Conservation (phyloP, 2,797 vertebrate genomes). For the Rallus crepitans region DNA sequence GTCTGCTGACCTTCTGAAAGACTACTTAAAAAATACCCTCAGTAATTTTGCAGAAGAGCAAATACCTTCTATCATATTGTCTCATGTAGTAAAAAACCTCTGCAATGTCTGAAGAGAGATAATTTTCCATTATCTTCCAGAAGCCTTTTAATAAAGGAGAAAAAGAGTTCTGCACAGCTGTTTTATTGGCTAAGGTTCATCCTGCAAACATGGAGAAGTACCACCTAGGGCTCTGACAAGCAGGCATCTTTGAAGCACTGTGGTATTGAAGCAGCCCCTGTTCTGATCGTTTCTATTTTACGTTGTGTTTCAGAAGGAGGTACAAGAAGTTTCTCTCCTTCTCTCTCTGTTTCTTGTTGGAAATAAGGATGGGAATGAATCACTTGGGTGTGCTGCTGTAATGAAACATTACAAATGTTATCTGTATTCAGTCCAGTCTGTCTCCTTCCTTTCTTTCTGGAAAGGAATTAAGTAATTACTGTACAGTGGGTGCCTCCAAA, state of each 20-base stretch:
- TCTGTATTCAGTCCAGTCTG: neutral
- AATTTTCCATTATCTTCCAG: conserved; percentile 39
- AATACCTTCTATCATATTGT: neutral
- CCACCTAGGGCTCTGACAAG: conserved; percentile 51
- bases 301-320: neutral
- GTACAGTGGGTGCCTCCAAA: neutral
- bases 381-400: neutral
- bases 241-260: conserved; percentile 23
- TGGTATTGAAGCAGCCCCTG: neutral
- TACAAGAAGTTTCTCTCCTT: neutral
- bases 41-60: neutral
- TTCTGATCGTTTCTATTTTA: neutral
- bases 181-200: conserved; percentile 43
- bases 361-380: neutral
- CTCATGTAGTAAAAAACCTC: neutral
- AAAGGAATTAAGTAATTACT: neutral
- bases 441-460: neutral
- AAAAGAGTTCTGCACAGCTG: conserved; percentile 12
- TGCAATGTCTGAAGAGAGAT: conserved; percentile 17
- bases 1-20: neutral
- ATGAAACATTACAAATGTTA: neutral
- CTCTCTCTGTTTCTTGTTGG: neutral
- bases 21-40: neutral
- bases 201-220: conserved; percentile 13
- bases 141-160: conserved; percentile 48